Percentiles rank a stretch among this genome's conserved stretches.
Conservation (phyloP, 2,797 vertebrate species). For the Molossus molossus region DNA sequence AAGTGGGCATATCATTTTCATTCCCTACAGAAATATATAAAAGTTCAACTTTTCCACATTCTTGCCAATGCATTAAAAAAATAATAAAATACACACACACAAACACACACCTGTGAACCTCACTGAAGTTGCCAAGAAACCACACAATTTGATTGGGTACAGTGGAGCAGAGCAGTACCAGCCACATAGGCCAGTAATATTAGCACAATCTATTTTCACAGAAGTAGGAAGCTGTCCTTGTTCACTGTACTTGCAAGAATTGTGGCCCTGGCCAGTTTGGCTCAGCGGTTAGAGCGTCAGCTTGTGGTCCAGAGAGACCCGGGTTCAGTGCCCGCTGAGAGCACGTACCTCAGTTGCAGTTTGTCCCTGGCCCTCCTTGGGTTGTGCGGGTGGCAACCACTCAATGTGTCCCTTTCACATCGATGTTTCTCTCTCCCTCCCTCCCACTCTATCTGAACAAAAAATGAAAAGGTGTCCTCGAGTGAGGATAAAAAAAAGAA, state of each 20-base stretch:
- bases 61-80: background rate
- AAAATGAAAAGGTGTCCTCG: too few species aligned
- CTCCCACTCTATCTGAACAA: too few species aligned
- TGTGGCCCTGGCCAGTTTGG: too few species aligned
- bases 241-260: background rate
- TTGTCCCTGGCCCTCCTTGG: too few species aligned
- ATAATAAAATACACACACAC: too few species aligned
- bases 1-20: background rate
- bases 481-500: background rate
- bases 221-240: background rate
- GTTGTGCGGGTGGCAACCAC: too few species aligned
- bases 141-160: background rate
- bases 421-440: too few species aligned
- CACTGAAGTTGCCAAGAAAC: constrained; percentile 62
- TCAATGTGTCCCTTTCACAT: too few species aligned
- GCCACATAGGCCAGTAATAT: background rate
- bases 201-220: background rate
- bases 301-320: too few species aligned
- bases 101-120: background rate
- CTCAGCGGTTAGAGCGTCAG: too few species aligned
- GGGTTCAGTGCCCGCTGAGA: too few species aligned
- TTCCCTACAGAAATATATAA: background rate
- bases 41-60: constrained; percentile 34
- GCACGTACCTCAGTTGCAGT: too few species aligned
- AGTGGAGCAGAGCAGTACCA: background rate